Conservation (phyloP, 2,888 invertebrate species). For the Lycaena phlaeas region DNA sequence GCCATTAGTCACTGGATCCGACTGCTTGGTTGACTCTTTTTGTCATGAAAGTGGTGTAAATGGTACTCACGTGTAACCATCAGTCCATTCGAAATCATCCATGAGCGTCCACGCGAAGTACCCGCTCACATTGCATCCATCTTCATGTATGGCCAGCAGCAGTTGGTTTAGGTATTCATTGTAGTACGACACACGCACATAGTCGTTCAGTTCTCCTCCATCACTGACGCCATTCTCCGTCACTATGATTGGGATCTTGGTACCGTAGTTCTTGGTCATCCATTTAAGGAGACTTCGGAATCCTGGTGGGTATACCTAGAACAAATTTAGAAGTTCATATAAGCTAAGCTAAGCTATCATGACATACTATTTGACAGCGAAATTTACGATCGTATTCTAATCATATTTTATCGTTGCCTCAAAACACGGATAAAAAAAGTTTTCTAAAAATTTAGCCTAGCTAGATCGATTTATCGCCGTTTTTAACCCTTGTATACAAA, state of each 20-base stretch:
- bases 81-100: constrained; percentile 76
- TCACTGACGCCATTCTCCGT: constrained; percentile 76
- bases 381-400: too few relatives aligned
- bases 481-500: too few relatives aligned
- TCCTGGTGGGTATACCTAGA: constrained; percentile 75
- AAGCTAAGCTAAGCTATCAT: too few relatives aligned
- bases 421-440: too few relatives aligned
- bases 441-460: too few relatives aligned
- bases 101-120: constrained; percentile 76
- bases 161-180: constrained; percentile 59
- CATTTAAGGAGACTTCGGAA: constrained; percentile 76
- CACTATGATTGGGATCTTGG: constrained; percentile 66
- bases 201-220: constrained; percentile 42
- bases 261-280: constrained; percentile 74
- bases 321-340: constrained; percentile 5
- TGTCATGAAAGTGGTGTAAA: too few relatives aligned
- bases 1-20: too few relatives aligned
- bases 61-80: constrained; percentile 61
- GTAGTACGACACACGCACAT: constrained; percentile 67
- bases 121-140: constrained; percentile 56
- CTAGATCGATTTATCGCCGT: too few relatives aligned
- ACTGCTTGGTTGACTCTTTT: too few relatives aligned
- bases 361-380: too few relatives aligned
- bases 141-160: constrained; percentile 46
- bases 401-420: too few relatives aligned